A percentile compares a stretch with the other conserved stretches of the same genome.
phyloP scores from a whole-genome alignment of 2,888 invertebrate species.

The Xanthia icteritia region DNA sequence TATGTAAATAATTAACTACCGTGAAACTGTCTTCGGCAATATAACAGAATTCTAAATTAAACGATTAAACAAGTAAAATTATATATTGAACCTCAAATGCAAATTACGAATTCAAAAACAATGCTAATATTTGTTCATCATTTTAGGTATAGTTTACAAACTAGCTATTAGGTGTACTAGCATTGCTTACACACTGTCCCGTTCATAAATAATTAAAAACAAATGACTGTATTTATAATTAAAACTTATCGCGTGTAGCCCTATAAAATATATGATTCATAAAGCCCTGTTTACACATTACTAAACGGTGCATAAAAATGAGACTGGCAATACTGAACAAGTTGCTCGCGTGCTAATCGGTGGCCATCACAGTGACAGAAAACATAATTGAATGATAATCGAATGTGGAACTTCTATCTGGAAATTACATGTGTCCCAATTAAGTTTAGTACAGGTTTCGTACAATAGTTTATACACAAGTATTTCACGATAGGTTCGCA shows the following conservation, averaged over 20 bases:
- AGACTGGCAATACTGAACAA: slow-evolving; percentile 51
- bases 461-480: background rate
- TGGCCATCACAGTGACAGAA: slow-evolving; percentile 38
- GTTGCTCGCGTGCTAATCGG: slow-evolving; percentile 48
- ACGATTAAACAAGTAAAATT: too few relatives aligned
- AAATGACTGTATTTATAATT: slow-evolving; percentile 26
- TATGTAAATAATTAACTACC: too few relatives aligned
- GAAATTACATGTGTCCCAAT: slow-evolving; percentile 18
- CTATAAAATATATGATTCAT: slow-evolving; percentile 40
- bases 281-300: slow-evolving; percentile 51
- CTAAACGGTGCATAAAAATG: slow-evolving; percentile 44
- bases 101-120: background rate
- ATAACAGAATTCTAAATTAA: background rate
- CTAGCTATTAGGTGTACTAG: background rate
- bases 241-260: slow-evolving; percentile 37
- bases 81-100: too few relatives aligned
- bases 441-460: background rate
- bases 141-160: background rate
- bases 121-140: background rate
- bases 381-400: slow-evolving; percentile 47
- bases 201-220: slow-evolving; percentile 13
- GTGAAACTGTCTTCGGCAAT: too few relatives aligned
- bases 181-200: background rate
- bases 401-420: slow-evolving; percentile 22
- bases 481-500: slow-evolving; percentile 9